Percentiles rank a stretch among this genome's conserved stretches.
These are phyloP conservation scores for Hedya salicella DNA, from an alignment of 2,888 invertebrate species.

Conservation along the genomic window DNA sequence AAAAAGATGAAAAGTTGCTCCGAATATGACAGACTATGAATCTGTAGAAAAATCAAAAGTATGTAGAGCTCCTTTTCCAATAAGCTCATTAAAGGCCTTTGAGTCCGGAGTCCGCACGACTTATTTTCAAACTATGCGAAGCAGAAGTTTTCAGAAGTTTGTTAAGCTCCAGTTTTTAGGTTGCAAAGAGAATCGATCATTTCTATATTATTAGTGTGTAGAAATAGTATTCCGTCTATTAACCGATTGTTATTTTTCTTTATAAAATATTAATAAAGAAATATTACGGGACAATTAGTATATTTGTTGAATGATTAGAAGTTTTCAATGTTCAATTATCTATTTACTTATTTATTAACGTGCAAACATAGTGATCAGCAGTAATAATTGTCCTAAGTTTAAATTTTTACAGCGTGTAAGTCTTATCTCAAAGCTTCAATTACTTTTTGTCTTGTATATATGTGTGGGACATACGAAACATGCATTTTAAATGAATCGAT, in stretches of 20 bases:
- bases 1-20: not conserved
- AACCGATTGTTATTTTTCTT: no score
- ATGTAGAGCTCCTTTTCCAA: conserved; percentile 21
- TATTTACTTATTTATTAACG: no score
- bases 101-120: conserved; percentile 30
- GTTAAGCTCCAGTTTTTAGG: conserved; percentile 14
- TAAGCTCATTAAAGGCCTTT: conserved; percentile 41
- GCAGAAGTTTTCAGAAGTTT: conserved; percentile 23
- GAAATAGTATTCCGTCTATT: no score
- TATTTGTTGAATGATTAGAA: no score
- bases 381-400: no score
- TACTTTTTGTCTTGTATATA: no score
- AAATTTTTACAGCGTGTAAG: no score
- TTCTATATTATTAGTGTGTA: not conserved
- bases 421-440: not conserved
- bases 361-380: no score
- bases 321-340: no score
- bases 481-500: conserved; percentile 11
- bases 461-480: no score
- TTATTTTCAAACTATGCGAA: conserved; percentile 41
- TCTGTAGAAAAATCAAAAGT: conserved; percentile 14
- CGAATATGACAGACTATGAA: conserved; percentile 1
- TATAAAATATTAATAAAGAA: no score
- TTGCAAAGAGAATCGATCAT: conserved; percentile 13
- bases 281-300: no score